Conservation (phyloP, 2,888 invertebrate genomes). For the Anodontia alba region DNA sequence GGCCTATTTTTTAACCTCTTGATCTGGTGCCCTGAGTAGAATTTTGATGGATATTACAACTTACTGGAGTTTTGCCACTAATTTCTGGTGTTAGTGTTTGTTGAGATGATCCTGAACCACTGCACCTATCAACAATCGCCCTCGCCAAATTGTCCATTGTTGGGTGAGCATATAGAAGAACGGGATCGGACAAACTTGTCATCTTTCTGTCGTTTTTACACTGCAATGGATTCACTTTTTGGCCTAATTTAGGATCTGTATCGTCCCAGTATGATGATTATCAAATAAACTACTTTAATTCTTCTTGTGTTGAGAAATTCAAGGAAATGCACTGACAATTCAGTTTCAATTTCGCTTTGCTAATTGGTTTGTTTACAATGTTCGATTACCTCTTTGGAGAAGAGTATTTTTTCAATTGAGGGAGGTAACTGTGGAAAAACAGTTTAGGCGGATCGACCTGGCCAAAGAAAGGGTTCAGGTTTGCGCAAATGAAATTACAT, state of each 20-base stretch:
- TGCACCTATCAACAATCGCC: conserved; percentile 69
- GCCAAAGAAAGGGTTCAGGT: not conserved
- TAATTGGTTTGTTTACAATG: conserved; percentile 24
- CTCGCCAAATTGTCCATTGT: conserved; percentile 80
- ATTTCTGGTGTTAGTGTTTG: not conserved
- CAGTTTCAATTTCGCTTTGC: not conserved
- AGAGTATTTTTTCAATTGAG: conserved; percentile 14
- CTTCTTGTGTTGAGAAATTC: not conserved
- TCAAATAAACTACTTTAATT: not conserved
- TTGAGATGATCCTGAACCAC: not conserved
- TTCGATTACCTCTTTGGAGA: conserved; percentile 5
- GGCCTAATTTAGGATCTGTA: not conserved
- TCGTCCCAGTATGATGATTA: not conserved
- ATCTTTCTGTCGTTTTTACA: not conserved
- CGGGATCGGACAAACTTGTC: conserved; percentile 57
- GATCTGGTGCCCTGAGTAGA: too few relatives aligned
- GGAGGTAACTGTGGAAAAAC: not conserved
- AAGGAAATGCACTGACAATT: not conserved
- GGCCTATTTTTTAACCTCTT: too few relatives aligned
- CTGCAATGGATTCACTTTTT: not conserved
- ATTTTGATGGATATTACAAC: not conserved
- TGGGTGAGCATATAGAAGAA: conserved; percentile 82
- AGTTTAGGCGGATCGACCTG: not conserved
- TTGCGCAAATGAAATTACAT: too few relatives aligned
- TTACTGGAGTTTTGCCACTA: conserved; percentile 15